These are phyloP conservation scores for Peromyscus aztecus DNA, from an alignment of 2,797 vertebrate genomes.

Conservation along the genomic window DNA sequence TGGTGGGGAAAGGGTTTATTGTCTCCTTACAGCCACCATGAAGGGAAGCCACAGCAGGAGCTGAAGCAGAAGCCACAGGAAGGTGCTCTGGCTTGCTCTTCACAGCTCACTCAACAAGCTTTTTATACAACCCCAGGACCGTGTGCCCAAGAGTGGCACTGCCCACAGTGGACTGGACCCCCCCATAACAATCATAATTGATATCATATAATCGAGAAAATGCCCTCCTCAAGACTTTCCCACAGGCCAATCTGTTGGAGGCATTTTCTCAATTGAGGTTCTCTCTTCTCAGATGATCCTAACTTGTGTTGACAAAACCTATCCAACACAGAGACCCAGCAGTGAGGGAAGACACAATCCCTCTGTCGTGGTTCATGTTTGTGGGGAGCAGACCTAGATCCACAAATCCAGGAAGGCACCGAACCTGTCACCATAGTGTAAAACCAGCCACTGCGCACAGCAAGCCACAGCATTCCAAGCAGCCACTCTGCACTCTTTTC, in stretches of 20 bases:
- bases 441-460: not conserved
- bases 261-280: not conserved
- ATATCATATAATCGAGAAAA: not conserved
- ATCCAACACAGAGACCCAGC: too few relatives aligned
- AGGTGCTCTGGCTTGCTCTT: not conserved
- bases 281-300: not conserved
- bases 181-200: not conserved
- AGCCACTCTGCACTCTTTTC: fast-evolving
- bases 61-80: not conserved
- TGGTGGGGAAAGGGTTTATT: not conserved
- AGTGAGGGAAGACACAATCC: fast-evolving
- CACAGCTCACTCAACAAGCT: not conserved
- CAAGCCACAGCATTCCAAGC: not conserved
- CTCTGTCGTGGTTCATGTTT: too few relatives aligned
- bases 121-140: not conserved
- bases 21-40: too few relatives aligned
- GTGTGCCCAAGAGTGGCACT: not conserved
- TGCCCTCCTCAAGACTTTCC: not conserved
- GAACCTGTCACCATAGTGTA: not conserved
- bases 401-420: not conserved
- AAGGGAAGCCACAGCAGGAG: too few relatives aligned
- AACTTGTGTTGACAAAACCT: not conserved
- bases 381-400: too few relatives aligned
- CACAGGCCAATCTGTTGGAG: not conserved
- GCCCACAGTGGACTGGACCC: not conserved